A percentile compares a stretch with the other conserved stretches of the same genome.
phyloP scores from a whole-genome alignment of 2,113 vertebrate species.

The Otus sunia region DNA sequence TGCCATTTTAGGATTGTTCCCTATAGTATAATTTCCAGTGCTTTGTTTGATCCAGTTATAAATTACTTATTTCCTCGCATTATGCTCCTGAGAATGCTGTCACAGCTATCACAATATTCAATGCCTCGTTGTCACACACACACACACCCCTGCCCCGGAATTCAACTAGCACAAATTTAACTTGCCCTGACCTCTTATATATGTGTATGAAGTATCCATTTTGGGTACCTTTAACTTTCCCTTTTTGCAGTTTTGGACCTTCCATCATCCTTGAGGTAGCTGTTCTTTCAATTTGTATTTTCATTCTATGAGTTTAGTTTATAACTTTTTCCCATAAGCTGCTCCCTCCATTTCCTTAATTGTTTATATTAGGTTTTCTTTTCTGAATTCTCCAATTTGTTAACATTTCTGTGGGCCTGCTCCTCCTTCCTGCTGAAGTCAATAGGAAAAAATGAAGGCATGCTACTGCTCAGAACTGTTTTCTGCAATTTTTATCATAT shows the following conservation, averaged over 20 bases:
- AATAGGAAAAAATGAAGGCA: neutral
- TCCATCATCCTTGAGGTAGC: neutral
- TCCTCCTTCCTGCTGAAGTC: neutral
- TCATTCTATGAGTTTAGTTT: neutral
- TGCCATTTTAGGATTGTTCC: neutral
- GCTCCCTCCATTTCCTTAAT: neutral
- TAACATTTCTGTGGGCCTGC: neutral
- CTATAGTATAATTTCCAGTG: neutral
- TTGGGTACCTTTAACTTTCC: neutral
- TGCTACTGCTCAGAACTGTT: neutral
- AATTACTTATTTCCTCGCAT: neutral
- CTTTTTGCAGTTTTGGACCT: neutral
- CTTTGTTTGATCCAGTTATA: neutral
- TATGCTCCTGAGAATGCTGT: neutral
- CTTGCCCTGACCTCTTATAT: neutral
- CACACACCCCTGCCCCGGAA: accelerated
- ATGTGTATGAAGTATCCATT: neutral
- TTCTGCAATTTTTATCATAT: neutral
- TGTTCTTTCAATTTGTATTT: neutral
- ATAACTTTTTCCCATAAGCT: neutral
- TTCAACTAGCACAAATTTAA: neutral
- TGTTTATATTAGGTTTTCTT: neutral
- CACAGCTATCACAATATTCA: neutral
- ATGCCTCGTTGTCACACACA: neutral
- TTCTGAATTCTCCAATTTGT: neutral